phyloP scores from a whole-genome alignment of 2,113 vertebrate genomes.

The Herpetotheres cachinnans region DNA sequence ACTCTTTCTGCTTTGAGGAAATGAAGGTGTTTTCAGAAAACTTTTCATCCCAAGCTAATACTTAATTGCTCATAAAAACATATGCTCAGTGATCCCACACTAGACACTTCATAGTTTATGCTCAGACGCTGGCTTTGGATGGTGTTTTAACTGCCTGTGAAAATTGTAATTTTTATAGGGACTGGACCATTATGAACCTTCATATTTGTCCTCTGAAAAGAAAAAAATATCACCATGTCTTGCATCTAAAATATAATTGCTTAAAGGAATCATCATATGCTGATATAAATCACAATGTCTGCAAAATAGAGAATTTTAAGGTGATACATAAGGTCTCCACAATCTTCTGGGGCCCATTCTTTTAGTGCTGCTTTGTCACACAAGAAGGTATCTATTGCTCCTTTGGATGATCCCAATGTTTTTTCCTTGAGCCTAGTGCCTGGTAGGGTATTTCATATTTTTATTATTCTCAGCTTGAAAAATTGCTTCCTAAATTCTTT shows the following conservation, averaged over 20 bases:
- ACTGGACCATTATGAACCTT: neutral
- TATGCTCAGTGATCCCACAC: neutral
- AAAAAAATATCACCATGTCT: neutral
- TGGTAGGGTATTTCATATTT: neutral
- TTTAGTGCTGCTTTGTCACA: neutral
- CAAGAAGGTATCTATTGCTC: neutral
- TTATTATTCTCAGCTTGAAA: neutral
- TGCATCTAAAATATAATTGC: neutral
- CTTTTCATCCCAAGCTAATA: neutral
- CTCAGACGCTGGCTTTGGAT: neutral
- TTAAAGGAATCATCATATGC: neutral
- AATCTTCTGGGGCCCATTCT: neutral
- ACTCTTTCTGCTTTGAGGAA: neutral
- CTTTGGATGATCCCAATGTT: neutral
- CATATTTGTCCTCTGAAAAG: neutral
- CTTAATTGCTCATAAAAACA: slow-evolving; percentile 28
- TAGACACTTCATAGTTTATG: neutral
- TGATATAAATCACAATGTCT: neutral
- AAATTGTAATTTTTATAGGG: neutral
- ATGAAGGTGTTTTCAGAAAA: neutral
- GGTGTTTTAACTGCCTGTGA: neutral
- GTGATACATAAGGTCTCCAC: neutral
- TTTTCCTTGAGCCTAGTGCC: neutral
- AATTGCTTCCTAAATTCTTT: neutral
- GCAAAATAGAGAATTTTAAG: neutral